Base-by-base conservation (phyloP, 2,888 invertebrate genomes). In the Diarsia brunnea region DNA sequence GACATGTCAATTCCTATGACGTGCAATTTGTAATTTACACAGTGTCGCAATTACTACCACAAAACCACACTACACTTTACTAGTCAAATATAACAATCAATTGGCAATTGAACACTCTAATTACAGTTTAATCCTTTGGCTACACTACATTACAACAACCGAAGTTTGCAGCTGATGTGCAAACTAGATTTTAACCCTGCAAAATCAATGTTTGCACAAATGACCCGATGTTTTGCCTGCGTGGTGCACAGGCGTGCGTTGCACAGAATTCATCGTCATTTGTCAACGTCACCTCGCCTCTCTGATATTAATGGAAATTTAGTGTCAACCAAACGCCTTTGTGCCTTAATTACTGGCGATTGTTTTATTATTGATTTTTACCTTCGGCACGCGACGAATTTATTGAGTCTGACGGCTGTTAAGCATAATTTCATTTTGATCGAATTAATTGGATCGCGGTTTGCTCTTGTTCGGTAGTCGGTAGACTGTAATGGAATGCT, bases 251-350 rank as follows among this genome's bases (percentile, higher is more conserved):
- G 70, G 43, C 73, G 78, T 80, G 86, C 86, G 87, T 81, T 88
- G 84, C 88, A 84, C 80, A 82, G 92, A 63, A n/a, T 63, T 63
- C 63, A 43, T 14, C 63, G 63, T 91, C 92, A 94, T 95, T 95
- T 93, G 92, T 95, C 94, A 95, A 92, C 86, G 94, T 94, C 95
- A 86, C 84, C 85, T 87, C 87, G 86, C 85, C 79, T 78, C 90
- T 74, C 87, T 87, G 91, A 90, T 92, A 90, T 91, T 93, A 94
- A 95, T 95, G 94, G 93, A 93, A 93, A 95, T 93, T 93, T 93
- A 92, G 94, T 92, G 94, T 94, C 93, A 91, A 92, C 91, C 90
- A 92, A 89, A 89, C 91, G 90, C 90, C 88, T 90, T 88, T 90
- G 89, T 90, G 90, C 91, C 91, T 91, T 94, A 93, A 94, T 94